phyloP scores from a whole-genome alignment of 1,140 invertebrate genomes.

The Pectinophora gossypiella region DNA sequence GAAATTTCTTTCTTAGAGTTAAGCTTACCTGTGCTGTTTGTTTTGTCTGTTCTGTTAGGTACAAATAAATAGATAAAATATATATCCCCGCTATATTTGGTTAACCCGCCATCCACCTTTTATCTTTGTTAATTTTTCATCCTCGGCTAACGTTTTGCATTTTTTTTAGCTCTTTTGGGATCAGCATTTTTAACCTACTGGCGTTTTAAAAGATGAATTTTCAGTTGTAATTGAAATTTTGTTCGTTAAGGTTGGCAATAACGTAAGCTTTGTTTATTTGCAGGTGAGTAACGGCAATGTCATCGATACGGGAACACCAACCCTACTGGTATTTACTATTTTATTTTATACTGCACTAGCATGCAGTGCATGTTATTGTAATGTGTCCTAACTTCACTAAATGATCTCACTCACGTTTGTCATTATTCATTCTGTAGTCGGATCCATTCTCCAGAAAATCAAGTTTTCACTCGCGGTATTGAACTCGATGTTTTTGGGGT shows the following conservation, averaged over 20 bases:
- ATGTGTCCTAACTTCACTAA: slow-evolving; percentile 4
- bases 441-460: background rate
- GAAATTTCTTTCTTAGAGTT: no score
- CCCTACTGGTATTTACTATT: slow-evolving; percentile 65
- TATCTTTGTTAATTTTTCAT: background rate
- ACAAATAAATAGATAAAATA: no score
- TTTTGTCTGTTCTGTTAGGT: no score
- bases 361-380: slow-evolving; percentile 39
- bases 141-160: background rate
- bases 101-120: background rate
- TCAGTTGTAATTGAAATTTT: no score
- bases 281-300: slow-evolving; percentile 75
- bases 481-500: background rate
- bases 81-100: background rate
- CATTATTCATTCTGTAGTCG: slow-evolving; percentile 16
- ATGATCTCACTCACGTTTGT: slow-evolving; percentile 23
- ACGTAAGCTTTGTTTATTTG: slow-evolving; percentile 26
- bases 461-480: background rate
- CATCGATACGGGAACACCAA: slow-evolving; percentile 70
- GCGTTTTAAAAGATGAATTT: no score
- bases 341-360: slow-evolving; percentile 35
- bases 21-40: no score
- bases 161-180: background rate
- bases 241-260: no score
- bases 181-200: background rate